Percentiles rank a stretch among this genome's conserved stretches.
Evolutionary conservation across 2,797 vertebrate genomes (phyloP).

Genomic region (Manis crassicaudata): DNA sequence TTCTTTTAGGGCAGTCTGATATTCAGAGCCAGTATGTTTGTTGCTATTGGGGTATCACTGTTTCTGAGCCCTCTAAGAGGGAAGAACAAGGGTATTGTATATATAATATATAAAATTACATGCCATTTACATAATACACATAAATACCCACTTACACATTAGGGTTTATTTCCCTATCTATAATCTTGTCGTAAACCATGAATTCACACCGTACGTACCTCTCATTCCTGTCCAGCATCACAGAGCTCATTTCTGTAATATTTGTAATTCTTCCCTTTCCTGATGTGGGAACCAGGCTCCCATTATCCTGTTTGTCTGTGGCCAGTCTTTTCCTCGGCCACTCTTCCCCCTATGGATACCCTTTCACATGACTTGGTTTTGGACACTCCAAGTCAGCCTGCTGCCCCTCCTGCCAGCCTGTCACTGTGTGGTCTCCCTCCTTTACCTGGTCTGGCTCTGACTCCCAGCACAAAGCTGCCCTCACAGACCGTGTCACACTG

Average conservation of each 20-base stretch:
- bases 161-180: neutral
- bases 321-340: neutral
- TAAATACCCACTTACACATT: neutral
- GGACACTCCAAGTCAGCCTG: neutral
- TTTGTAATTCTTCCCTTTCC: neutral
- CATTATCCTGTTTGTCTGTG: neutral
- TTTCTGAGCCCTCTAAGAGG: neutral
- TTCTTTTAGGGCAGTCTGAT: neutral
- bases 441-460: neutral
- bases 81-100: neutral
- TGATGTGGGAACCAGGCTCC: neutral
- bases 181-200: neutral
- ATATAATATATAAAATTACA: neutral
- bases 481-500: neutral
- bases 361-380: neutral
- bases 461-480: neutral
- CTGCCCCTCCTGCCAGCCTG: neutral
- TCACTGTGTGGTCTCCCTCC: neutral
- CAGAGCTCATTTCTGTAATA: neutral
- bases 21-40: conserved; percentile 1
- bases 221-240: neutral
- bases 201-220: neutral
- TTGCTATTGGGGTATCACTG: neutral
- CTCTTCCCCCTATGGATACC: neutral
- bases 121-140: neutral